phyloP scores from a whole-genome alignment of 2,888 invertebrate genomes.

The Xestia ashworthii region DNA sequence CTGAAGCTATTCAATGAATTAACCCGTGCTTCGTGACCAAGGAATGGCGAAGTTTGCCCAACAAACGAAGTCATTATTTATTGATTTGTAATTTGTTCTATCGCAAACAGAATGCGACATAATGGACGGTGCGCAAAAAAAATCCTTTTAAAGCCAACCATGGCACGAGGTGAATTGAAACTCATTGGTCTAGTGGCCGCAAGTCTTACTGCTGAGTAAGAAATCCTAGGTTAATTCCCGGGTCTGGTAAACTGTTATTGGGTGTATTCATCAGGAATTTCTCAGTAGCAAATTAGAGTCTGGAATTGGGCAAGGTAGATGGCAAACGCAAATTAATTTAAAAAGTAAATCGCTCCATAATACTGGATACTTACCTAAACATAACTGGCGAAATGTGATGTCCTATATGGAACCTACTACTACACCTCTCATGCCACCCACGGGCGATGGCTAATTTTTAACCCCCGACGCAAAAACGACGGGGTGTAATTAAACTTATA shows the following conservation, averaged over 20 bases:
- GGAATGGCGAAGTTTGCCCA: slow-evolving; percentile 43
- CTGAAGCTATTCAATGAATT: slow-evolving; percentile 14
- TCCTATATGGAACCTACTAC: neutral
- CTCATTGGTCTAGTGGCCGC: neutral
- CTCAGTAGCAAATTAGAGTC: neutral
- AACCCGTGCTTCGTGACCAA: slow-evolving; percentile 31
- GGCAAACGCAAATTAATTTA: neutral
- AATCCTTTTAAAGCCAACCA: neutral
- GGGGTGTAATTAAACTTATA: too few relatives aligned
- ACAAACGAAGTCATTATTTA: slow-evolving; percentile 45
- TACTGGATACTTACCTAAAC: neutral
- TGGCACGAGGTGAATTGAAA: neutral
- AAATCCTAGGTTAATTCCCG: neutral
- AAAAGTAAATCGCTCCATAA: neutral
- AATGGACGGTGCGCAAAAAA: slow-evolving; percentile 17
- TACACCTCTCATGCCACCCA: neutral
- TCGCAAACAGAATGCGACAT: slow-evolving; percentile 30
- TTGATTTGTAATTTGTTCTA: slow-evolving; percentile 55
- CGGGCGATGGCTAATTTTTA: neutral
- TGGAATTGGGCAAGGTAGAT: neutral
- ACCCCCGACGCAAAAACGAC: too few relatives aligned
- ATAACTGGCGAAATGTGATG: neutral
- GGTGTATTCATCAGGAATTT: neutral
- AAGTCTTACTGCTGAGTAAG: neutral
- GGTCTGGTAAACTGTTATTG: neutral